Evolutionary conservation across 2,797 vertebrate genomes (phyloP).

Genomic region (Spondyliosoma cantharus): DNA sequence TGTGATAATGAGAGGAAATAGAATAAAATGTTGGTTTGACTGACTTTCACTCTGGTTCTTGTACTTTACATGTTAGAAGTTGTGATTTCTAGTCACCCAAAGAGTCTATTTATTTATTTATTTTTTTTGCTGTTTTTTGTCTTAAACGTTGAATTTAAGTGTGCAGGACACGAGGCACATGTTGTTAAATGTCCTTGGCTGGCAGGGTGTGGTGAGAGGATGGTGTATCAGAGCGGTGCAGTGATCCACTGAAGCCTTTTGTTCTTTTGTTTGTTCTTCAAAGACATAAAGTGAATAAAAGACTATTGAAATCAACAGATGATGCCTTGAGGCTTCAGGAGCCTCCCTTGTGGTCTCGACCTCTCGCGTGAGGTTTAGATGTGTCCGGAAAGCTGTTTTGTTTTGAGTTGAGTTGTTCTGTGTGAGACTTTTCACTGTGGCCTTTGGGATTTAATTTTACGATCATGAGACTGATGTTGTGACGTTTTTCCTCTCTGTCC

Average conservation of each 20-base stretch:
- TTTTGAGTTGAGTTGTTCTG: not conserved
- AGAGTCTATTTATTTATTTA: too few species aligned
- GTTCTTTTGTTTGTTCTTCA: slow-evolving; percentile 67
- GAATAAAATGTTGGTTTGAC: slow-evolving; percentile 5
- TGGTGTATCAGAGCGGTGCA: slow-evolving; percentile 52
- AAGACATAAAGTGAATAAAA: slow-evolving; percentile 53
- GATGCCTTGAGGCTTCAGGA: slow-evolving; percentile 1
- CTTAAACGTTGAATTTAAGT: not conserved
- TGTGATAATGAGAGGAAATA: not conserved
- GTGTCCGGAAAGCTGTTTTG: slow-evolving; percentile 4
- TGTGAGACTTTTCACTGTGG: too few species aligned
- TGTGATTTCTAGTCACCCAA: not conserved
- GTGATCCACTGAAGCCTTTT: slow-evolving; percentile 55
- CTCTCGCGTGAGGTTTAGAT: slow-evolving; percentile 30
- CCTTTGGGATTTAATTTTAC: not conserved
- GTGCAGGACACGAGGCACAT: slow-evolving; percentile 30
- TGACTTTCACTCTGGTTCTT: not conserved
- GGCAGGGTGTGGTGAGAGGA: slow-evolving; percentile 76
- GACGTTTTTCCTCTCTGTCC: slow-evolving; percentile 8
- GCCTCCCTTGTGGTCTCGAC: slow-evolving; percentile 38
- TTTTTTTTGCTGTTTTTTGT: slow-evolving; percentile 5
- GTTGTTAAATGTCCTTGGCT: slow-evolving; percentile 57
- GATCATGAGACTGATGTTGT: slow-evolving; percentile 41
- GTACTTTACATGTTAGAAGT: not conserved
- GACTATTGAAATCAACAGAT: slow-evolving; percentile 32